A percentile compares a stretch with the other conserved stretches of the same genome.
Conservation (phyloP, 2,888 invertebrate species). For the Lumbricus terrestris region DNA sequence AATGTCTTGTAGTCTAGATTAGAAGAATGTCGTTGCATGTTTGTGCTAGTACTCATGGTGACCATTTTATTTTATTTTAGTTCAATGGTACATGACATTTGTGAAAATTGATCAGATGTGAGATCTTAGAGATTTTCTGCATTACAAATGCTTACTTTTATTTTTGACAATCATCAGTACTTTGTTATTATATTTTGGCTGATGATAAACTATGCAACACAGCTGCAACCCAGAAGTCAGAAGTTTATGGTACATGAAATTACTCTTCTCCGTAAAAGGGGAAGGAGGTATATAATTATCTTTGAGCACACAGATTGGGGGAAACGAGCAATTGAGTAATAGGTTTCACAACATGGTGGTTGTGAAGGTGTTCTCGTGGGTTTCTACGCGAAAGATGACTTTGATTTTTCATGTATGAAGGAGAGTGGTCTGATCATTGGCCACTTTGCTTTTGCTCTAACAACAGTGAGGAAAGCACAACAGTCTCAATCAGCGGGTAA, state of each 20-base stretch:
- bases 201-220: neutral
- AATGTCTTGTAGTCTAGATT: neutral
- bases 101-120: neutral
- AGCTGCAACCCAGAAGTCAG: neutral
- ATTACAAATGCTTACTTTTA: neutral
- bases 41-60: neutral
- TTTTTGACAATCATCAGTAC: neutral
- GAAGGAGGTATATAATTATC: neutral
- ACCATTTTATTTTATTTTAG: neutral
- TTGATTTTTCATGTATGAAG: neutral
- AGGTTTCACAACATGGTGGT: neutral
- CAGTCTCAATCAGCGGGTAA: too few relatives aligned
- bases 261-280: neutral
- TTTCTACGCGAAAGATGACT: neutral
- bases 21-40: neutral
- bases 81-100: too few relatives aligned
- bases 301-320: neutral
- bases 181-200: neutral
- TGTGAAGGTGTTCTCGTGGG: neutral
- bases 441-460: too few relatives aligned
- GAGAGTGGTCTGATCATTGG: neutral
- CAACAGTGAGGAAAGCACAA: neutral
- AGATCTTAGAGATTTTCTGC: neutral
- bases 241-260: neutral
- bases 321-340: neutral